phyloP scores from a whole-genome alignment of 2,888 invertebrate genomes.

The Drosophila cracens region DNA sequence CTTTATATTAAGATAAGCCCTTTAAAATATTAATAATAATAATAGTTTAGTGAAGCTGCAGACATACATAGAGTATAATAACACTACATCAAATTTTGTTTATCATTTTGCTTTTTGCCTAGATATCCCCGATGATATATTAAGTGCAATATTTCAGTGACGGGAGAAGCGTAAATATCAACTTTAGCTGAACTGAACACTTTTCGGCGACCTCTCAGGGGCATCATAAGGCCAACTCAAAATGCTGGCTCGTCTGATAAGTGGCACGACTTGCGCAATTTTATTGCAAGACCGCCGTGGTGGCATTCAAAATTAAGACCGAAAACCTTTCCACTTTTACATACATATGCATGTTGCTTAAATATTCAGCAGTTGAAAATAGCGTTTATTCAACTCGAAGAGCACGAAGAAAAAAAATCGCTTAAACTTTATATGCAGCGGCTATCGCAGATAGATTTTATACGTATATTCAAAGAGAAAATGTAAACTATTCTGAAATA shows the following conservation, averaged over 20 bases:
- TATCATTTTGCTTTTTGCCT: background rate
- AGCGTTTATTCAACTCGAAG: background rate
- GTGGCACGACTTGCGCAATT: constrained; percentile 43
- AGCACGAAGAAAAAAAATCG: background rate
- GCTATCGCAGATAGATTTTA: background rate
- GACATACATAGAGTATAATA: background rate
- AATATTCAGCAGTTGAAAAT: constrained; percentile 51
- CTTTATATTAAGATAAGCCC: background rate
- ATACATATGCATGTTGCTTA: constrained; percentile 46
- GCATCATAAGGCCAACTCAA: constrained; percentile 50
- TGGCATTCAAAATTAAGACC: constrained; percentile 19
- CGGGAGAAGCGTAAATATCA: constrained; percentile 60
- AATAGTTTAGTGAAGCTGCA: background rate
- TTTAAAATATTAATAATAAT: background rate
- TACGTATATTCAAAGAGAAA: background rate
- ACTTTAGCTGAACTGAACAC: constrained; percentile 40
- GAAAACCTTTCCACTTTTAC: constrained; percentile 16
- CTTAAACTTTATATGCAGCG: background rate
- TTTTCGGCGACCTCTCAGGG: constrained; percentile 46
- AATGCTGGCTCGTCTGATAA: constrained; percentile 62
- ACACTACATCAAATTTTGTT: background rate
- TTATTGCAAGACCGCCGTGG: constrained; percentile 42
- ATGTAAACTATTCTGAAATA: background rate
- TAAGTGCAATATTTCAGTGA: constrained; percentile 71
- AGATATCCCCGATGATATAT: constrained; percentile 64